Evolutionary conservation across 2,113 vertebrate species (phyloP).

Genomic region (Chiloscyllium plagiosum): DNA sequence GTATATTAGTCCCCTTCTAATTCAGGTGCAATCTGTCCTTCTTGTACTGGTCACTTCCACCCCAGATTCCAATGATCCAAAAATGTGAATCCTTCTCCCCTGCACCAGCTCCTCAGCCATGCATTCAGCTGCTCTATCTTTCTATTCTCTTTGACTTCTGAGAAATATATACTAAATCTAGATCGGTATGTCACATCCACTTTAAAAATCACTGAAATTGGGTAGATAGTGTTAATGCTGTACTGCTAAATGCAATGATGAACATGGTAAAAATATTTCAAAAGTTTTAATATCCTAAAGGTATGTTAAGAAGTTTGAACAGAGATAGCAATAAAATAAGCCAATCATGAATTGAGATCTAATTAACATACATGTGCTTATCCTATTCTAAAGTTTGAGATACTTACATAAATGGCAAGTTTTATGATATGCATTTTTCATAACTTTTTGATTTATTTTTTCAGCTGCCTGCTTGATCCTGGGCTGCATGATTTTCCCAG

Average conservation of each 20-base stretch:
- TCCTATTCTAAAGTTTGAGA: not conserved
- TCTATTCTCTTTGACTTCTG: not conserved
- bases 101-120: no score
- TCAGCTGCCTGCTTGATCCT: constrained; percentile 90
- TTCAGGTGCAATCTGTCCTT: no score
- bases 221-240: not conserved
- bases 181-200: not conserved
- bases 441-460: constrained; percentile 41
- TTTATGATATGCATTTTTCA: not conserved
- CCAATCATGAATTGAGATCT: not conserved
- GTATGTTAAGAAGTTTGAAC: not conserved
- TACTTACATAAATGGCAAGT: not conserved
- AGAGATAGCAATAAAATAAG: not conserved
- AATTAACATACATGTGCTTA: not conserved
- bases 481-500: constrained; percentile 95
- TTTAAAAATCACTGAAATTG: not conserved
- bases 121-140: no score
- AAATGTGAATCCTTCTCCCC: no score
- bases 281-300: not conserved
- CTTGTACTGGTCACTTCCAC: no score
- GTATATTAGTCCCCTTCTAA: no score
- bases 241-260: not conserved
- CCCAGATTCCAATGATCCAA: no score
- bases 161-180: not conserved
- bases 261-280: not conserved